Conservation (phyloP, 2,888 invertebrate genomes). For the Gisinianus flammeolus region DNA sequence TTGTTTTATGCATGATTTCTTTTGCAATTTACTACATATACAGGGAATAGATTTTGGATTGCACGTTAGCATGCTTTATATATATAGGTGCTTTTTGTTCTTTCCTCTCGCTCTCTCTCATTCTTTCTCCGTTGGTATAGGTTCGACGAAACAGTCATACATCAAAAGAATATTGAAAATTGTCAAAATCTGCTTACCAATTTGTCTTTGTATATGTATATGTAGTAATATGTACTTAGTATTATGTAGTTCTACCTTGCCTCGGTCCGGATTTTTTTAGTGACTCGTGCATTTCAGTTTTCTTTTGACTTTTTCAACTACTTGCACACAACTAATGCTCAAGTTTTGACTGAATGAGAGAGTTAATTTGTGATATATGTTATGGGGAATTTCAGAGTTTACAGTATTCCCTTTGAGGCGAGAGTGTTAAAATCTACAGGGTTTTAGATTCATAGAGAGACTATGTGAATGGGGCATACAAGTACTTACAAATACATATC, state of each 20-base stretch:
- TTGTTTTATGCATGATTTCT: conserved; percentile 1
- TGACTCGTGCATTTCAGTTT: not conserved
- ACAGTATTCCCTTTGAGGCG: not conserved
- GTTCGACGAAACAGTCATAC: not conserved
- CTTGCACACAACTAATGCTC: not conserved
- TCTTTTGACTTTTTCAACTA: not conserved
- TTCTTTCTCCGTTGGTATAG: not conserved
- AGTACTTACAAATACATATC: not conserved
- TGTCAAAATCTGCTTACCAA: not conserved
- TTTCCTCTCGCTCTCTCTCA: not conserved
- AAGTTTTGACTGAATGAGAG: not conserved
- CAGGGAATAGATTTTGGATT: not conserved
- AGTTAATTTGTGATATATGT: not conserved
- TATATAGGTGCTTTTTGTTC: not conserved
- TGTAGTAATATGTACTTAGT: no score
- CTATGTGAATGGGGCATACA: conserved; percentile 17
- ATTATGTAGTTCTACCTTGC: no score
- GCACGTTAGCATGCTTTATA: not conserved
- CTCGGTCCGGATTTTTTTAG: not conserved
- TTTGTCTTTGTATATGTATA: no score
- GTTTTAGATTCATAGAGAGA: not conserved
- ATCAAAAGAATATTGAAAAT: not conserved
- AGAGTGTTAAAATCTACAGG: not conserved
- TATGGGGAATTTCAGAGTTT: no score
- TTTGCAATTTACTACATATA: not conserved